Base-by-base conservation (phyloP, 2,113 vertebrate species). In the Peucedramus taeniatus region DNA sequence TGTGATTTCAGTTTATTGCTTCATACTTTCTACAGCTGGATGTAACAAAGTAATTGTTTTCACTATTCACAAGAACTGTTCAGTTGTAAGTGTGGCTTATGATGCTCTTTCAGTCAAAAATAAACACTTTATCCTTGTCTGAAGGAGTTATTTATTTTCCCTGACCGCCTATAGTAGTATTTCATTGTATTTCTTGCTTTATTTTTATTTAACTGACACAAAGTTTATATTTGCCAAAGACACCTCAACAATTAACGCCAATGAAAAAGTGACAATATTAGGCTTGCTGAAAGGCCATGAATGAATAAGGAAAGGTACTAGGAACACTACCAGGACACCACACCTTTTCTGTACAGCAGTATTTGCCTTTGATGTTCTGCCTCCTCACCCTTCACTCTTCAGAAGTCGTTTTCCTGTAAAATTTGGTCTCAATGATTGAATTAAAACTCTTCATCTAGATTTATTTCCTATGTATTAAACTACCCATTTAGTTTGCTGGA, bases 1-100 rank as follows among this genome's bases (percentile, higher is more conserved):
- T 85, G 50, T 77, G 54, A 63, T 78, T 82, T 83, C 76, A 76
- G 15, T 91, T 85, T 65, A 66, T 65, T 80, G 59, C 59, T 79
- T 96, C 65, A 72, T 37, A 5, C 65, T 89, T 91, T 64, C 15
- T 76, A 19, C 53, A 84, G 23, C 77, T 93, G 49, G 37, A 15
- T 35, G 6, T 68, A 78, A 74, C 57, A 44, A 70, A 81, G 51
- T 44, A 51, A 30, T 60, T 91, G 53, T 77, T 93, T 81, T 70
- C 49, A 44, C 10, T 83, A 1, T 78, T 80, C 24, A 21, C 13
- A 26, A 42, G 15, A 70, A 33, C 10, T 3, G 4, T 64, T 83
- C 59, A 27, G 39, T 71, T 81, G 70, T 61, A 68, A 61, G 45
- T 93, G 60, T 89, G 76, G 21, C 10, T 82, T 89, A 33, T 37